These are phyloP conservation scores for Lophura nycthemera DNA, from an alignment of 2,113 vertebrate species.

Conservation along the genomic window DNA sequence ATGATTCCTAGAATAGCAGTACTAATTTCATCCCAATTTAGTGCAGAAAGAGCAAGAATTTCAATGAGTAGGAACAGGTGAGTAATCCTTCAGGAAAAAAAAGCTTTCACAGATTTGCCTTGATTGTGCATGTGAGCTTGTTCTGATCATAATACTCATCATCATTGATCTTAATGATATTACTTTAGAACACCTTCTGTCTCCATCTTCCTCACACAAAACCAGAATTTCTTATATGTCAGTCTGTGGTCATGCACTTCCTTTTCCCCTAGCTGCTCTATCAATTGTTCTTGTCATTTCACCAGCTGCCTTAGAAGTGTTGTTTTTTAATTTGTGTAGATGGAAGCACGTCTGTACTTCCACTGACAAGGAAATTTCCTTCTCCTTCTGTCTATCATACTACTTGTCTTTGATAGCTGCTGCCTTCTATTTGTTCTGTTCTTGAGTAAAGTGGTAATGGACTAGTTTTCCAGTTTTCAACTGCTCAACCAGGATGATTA, in stretches of 20 bases:
- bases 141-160: background rate
- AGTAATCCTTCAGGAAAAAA: background rate
- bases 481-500: background rate
- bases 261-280: background rate
- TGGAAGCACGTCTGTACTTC: background rate
- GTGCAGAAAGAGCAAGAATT: background rate
- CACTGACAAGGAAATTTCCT: background rate
- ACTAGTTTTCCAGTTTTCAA: background rate
- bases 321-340: background rate
- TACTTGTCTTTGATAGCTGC: background rate
- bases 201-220: background rate
- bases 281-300: background rate
- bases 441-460: background rate
- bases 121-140: background rate
- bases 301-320: background rate
- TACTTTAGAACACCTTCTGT: background rate
- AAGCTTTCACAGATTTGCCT: background rate
- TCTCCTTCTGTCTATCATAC: background rate
- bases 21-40: background rate
- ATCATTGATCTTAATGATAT: background rate
- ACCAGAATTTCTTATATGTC: background rate
- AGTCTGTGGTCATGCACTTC: background rate
- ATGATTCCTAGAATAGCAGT: background rate
- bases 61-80: background rate
- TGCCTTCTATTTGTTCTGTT: background rate